These are phyloP conservation scores for Actias luna DNA, from an alignment of 2,888 invertebrate genomes.

Conservation along the genomic window DNA sequence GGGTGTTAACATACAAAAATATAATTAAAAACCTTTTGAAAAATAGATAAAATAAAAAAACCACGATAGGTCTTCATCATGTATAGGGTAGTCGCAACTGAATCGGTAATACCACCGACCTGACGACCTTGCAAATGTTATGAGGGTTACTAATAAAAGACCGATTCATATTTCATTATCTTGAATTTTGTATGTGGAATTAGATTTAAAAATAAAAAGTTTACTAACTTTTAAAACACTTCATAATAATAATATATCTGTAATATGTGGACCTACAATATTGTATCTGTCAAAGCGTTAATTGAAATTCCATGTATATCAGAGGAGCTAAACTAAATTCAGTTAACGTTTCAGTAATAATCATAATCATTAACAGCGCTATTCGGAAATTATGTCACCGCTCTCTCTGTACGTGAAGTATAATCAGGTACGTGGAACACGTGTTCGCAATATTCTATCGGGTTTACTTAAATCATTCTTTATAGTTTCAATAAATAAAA, in stretches of 20 bases:
- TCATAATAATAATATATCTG: not conserved
- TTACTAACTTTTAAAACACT: not conserved
- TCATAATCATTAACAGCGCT: not conserved
- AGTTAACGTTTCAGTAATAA: not conserved
- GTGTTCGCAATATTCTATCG: not conserved
- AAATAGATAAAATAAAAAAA: no score
- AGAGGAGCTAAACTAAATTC: conserved; percentile 3
- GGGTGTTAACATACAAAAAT: no score
- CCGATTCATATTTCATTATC: no score
- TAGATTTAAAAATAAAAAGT: not conserved
- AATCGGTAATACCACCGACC: no score
- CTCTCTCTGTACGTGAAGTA: not conserved
- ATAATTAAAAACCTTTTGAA: no score
- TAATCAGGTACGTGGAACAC: not conserved
- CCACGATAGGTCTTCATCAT: no score
- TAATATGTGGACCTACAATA: not conserved
- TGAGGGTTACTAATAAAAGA: no score
- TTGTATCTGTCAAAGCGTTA: not conserved
- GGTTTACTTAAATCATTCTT: not conserved
- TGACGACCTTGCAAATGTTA: no score
- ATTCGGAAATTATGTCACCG: not conserved
- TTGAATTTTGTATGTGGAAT: not conserved
- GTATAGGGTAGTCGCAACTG: no score
- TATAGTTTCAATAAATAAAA: not conserved
- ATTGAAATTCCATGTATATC: conserved; percentile 1